A percentile compares a stretch with the other conserved stretches of the same genome.
Evolutionary conservation across 2,888 invertebrate genomes (phyloP).

Genomic region (Arctia plantaginis): DNA sequence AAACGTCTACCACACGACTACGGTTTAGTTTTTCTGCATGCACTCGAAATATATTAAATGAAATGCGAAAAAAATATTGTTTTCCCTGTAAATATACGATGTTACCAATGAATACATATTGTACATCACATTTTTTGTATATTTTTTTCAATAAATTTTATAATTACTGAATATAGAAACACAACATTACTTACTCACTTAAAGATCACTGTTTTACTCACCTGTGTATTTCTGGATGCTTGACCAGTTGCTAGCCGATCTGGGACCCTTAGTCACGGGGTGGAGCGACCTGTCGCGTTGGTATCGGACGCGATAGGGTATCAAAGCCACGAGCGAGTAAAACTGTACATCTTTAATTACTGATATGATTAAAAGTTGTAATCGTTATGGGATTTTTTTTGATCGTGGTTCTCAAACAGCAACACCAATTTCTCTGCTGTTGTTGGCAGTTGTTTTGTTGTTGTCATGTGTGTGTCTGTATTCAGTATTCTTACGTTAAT

Average conservation of each 20-base stretch:
- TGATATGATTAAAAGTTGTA: too few relatives aligned
- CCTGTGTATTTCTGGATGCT: not conserved
- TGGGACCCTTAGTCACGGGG: too few relatives aligned
- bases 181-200: slow-evolving; percentile 4
- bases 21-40: not conserved
- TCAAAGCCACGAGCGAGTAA: too few relatives aligned
- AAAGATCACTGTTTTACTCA: not conserved
- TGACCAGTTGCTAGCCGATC: too few relatives aligned
- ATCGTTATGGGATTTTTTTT: slow-evolving; percentile 12
- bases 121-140: slow-evolving; percentile 63
- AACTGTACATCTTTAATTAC: too few relatives aligned
- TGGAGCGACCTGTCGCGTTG: too few relatives aligned
- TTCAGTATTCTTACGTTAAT: slow-evolving; percentile 56
- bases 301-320: too few relatives aligned
- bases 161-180: slow-evolving; percentile 20
- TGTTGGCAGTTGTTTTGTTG: slow-evolving; percentile 20
- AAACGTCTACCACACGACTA: not conserved
- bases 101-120: slow-evolving; percentile 62
- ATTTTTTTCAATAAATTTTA: slow-evolving; percentile 36
- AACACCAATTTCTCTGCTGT: not conserved
- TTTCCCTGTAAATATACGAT: slow-evolving; percentile 14
- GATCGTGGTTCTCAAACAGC: slow-evolving; percentile 9
- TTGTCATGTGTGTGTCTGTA: slow-evolving; percentile 44
- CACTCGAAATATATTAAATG: not conserved
- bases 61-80: not conserved